Evolutionary conservation across 2,888 invertebrate genomes (phyloP).

Genomic region (Serrognathus titanus): DNA sequence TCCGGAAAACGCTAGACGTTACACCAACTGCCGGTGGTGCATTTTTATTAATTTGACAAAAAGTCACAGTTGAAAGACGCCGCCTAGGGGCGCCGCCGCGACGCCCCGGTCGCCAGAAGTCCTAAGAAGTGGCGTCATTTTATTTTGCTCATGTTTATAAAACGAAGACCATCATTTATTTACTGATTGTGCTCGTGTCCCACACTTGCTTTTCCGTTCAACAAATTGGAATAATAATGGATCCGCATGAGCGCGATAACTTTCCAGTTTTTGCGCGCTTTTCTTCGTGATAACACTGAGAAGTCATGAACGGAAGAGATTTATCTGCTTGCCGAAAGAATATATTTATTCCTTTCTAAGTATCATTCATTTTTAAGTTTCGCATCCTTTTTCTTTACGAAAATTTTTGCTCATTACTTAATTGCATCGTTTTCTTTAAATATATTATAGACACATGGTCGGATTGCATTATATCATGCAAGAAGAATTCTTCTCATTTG

Average conservation of each 20-base stretch:
- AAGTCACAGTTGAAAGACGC: constrained; percentile 42
- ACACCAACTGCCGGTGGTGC: constrained; percentile 27
- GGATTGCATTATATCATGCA: too few relatives aligned
- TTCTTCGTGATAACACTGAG: neutral
- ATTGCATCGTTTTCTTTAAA: neutral
- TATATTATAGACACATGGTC: neutral
- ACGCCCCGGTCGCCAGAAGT: constrained; percentile 40
- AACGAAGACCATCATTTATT: constrained; percentile 32
- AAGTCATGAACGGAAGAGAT: neutral
- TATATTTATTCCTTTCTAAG: neutral
- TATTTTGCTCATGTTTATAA: constrained; percentile 26
- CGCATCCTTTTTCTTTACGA: too few relatives aligned
- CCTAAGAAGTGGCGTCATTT: constrained; percentile 40
- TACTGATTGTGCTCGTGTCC: constrained; percentile 27
- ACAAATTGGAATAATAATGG: constrained; percentile 8
- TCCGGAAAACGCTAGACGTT: constrained; percentile 29
- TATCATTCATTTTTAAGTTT: too few relatives aligned
- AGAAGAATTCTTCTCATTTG: too few relatives aligned
- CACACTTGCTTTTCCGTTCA: constrained; percentile 12
- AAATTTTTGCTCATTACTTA: too few relatives aligned
- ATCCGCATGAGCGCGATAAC: constrained; percentile 1
- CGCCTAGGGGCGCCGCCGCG: constrained; percentile 30
- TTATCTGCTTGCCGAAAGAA: neutral
- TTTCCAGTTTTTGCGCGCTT: neutral
- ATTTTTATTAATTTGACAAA: constrained; percentile 41